phyloP scores from a whole-genome alignment of 2,888 invertebrate genomes.

The Acanthosoma haemorrhoidale region DNA sequence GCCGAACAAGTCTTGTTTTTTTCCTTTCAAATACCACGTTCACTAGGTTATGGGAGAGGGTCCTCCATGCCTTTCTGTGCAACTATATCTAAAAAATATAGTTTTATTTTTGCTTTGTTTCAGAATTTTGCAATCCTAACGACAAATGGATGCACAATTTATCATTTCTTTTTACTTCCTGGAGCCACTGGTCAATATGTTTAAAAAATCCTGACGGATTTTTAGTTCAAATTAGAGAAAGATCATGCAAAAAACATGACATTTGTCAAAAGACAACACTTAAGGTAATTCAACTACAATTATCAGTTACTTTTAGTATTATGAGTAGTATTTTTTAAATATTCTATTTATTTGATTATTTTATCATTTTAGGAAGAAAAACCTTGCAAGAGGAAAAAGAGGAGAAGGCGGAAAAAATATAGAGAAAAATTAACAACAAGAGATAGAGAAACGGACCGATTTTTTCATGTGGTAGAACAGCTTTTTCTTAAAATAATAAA shows the following conservation, averaged over 20 bases:
- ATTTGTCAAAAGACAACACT: conserved; percentile 33
- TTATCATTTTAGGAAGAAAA: conserved; percentile 23
- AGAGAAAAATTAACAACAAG: neutral
- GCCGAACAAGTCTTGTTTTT: too few relatives aligned
- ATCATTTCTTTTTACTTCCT: conserved; percentile 1
- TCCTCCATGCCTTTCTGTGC: too few relatives aligned
- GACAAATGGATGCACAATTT: neutral
- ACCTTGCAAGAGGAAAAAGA: conserved; percentile 14
- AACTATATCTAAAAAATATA: too few relatives aligned
- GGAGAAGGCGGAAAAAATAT: conserved; percentile 14
- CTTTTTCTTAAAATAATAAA: too few relatives aligned
- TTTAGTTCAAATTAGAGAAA: conserved; percentile 21
- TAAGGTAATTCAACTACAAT: conserved; percentile 17
- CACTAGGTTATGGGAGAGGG: too few relatives aligned
- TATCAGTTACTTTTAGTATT: neutral
- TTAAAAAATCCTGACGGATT: neutral
- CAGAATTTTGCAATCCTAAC: conserved; percentile 2
- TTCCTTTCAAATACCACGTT: too few relatives aligned
- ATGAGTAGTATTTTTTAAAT: neutral
- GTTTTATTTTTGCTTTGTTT: neutral
- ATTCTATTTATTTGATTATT: neutral
- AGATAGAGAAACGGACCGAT: neutral
- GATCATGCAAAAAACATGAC: conserved; percentile 26
- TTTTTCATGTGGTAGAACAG: conserved; percentile 23
- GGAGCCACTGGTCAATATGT: conserved; percentile 21